These are phyloP conservation scores for Drosophila varians DNA, from an alignment of 1,140 invertebrate genomes.

Conservation along the genomic window DNA sequence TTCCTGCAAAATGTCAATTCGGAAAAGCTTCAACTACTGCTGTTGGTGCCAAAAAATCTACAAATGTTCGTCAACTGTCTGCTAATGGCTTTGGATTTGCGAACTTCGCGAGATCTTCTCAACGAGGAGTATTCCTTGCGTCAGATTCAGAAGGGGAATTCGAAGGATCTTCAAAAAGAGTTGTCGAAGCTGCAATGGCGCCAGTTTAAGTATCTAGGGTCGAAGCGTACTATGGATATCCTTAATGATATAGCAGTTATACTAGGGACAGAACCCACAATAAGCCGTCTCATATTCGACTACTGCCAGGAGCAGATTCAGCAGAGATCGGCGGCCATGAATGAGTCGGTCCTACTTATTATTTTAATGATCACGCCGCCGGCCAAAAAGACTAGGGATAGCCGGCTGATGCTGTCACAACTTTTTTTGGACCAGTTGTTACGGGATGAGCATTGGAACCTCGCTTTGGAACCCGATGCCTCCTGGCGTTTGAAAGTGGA, in stretches of 20 bases:
- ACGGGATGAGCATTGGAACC: slow-evolving; percentile 70
- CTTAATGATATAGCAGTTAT: slow-evolving; percentile 61
- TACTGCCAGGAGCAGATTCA: slow-evolving; percentile 60
- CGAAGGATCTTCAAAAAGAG: slow-evolving; percentile 35
- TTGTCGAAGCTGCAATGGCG: slow-evolving; percentile 65
- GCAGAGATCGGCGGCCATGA: slow-evolving; percentile 55
- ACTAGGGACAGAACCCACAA: slow-evolving; percentile 38
- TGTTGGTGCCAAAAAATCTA: slow-evolving; percentile 65
- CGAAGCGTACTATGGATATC: slow-evolving; percentile 36
- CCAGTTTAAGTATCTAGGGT: slow-evolving; percentile 67
- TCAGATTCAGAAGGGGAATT: slow-evolving; percentile 23
- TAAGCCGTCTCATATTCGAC: slow-evolving; percentile 62
- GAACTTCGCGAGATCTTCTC: slow-evolving; percentile 51
- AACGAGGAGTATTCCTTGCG: slow-evolving; percentile 70
- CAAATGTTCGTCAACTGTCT: slow-evolving; percentile 72
- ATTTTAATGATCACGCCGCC: slow-evolving; percentile 50
- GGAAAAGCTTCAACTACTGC: slow-evolving; percentile 53
- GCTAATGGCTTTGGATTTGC: slow-evolving; percentile 57
- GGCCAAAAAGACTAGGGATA: slow-evolving; percentile 15
- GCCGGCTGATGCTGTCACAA: slow-evolving; percentile 38
- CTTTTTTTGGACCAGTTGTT: slow-evolving; percentile 58
- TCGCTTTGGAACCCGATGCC: slow-evolving; percentile 65
- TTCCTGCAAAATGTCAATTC: slow-evolving; percentile 62
- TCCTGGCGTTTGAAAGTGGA: slow-evolving; percentile 58
- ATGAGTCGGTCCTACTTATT: slow-evolving; percentile 65